phyloP scores from a whole-genome alignment of 2,797 vertebrate genomes.

The Amphiprion clarkii region DNA sequence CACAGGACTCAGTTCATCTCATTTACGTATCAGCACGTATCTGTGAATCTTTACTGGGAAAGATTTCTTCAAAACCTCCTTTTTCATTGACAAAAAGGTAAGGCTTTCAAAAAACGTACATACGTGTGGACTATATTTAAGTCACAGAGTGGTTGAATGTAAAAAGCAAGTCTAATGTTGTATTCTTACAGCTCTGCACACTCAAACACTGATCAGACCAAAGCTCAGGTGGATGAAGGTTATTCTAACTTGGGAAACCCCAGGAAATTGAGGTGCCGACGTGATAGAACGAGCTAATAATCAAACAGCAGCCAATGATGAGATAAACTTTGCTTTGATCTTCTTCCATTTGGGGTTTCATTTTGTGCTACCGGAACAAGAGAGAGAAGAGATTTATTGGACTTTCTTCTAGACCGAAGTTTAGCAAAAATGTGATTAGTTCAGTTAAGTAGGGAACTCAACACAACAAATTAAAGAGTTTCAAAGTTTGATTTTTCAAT shows the following conservation, averaged over 20 bases:
- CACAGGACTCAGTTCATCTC: no score
- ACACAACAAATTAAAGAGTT: not conserved
- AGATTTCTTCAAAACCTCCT: no score
- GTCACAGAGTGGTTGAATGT: not conserved
- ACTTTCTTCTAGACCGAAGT: no score
- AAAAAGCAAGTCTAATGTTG: not conserved
- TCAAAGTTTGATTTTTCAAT: not conserved
- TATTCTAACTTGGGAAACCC: not conserved
- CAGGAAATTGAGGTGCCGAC: not conserved
- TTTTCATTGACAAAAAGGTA: no score
- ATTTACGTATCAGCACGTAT: no score
- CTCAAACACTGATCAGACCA: not conserved
- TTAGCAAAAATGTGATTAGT: no score
- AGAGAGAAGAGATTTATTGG: not conserved
- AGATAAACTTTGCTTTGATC: conserved; percentile 16
- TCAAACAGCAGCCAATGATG: conserved; percentile 4
- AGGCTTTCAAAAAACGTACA: no score
- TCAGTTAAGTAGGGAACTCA: not conserved
- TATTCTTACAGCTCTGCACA: no score
- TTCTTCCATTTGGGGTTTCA: not conserved
- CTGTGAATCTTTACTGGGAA: no score
- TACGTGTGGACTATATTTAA: no score
- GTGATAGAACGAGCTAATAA: not conserved
- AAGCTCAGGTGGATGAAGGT: not conserved
- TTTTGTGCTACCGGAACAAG: not conserved